Evolutionary conservation across 2,113 vertebrate species (phyloP).

Genomic region (Ursus arctos): DNA sequence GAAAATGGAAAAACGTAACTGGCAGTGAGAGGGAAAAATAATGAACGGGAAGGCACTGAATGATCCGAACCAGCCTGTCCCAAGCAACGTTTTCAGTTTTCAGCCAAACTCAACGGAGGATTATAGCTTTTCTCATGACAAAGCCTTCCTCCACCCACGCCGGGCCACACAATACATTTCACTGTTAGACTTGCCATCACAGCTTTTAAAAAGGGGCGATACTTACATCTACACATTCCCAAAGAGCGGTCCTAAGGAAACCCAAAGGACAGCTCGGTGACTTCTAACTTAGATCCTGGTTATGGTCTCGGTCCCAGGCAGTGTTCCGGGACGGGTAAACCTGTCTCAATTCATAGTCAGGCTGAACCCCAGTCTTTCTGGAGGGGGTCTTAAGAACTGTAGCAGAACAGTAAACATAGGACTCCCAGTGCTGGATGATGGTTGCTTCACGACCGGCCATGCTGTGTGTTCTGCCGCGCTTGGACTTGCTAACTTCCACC

Average conservation of each 20-base stretch:
- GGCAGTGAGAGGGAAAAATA: neutral
- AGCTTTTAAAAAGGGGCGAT: neutral
- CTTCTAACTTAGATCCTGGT: neutral
- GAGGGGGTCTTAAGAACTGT: neutral
- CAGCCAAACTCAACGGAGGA: neutral
- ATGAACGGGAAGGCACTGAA: neutral
- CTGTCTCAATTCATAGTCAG: neutral
- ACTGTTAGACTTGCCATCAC: neutral
- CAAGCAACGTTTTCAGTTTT: neutral
- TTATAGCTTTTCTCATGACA: neutral
- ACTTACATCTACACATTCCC: neutral
- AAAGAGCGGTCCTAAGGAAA: neutral
- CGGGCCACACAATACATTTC: neutral
- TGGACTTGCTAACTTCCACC: neutral
- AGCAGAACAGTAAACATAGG: neutral
- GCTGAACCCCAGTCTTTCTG: neutral
- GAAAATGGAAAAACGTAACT: neutral
- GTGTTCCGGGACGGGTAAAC: neutral
- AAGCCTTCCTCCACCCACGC: neutral
- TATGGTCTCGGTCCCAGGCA: neutral
- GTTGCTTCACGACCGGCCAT: neutral
- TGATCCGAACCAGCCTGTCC: neutral
- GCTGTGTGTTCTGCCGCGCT: accelerated
- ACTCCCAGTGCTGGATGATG: neutral
- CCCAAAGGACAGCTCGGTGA: neutral